A percentile compares a stretch with the other conserved stretches of the same genome.
These are phyloP conservation scores for Synergus gifuensis DNA, from an alignment of 2,888 invertebrate species.

Conservation along the genomic window DNA sequence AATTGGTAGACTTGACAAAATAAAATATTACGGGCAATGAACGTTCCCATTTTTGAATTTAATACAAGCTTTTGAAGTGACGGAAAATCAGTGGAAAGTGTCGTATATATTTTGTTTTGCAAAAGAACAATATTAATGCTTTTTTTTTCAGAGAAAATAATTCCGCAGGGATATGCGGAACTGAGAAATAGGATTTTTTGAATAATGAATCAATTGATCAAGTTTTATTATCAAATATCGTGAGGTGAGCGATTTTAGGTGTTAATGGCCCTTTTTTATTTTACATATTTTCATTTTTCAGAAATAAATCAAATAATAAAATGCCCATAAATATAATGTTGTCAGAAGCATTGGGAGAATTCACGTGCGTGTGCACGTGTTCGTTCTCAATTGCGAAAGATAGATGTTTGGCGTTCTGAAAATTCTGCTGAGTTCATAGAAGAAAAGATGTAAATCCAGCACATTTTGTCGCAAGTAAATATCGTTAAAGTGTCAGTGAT, in stretches of 20 bases:
- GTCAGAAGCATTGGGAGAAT: background rate
- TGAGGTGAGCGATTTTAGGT: too few relatives aligned
- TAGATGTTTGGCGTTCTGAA: background rate
- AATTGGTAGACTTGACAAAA: slow-evolving; percentile 3
- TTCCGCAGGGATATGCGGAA: too few relatives aligned
- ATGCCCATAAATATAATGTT: background rate
- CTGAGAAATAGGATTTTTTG: too few relatives aligned
- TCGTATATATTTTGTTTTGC: too few relatives aligned
- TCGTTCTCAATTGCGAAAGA: background rate
- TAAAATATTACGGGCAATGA: slow-evolving; percentile 7
- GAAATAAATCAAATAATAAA: background rate
- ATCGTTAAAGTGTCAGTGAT: background rate
- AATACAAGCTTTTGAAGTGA: background rate
- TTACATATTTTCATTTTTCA: background rate
- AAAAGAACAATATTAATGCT: too few relatives aligned
- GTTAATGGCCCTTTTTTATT: too few relatives aligned
- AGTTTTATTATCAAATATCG: too few relatives aligned
- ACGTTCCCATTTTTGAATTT: background rate
- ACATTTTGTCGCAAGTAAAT: background rate
- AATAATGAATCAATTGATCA: too few relatives aligned
- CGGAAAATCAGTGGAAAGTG: too few relatives aligned
- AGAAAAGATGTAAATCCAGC: background rate
- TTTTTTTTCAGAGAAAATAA: too few relatives aligned
- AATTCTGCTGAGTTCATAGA: background rate
- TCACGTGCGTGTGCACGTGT: background rate